Conservation (phyloP, 1,140 invertebrate genomes). For the Antheraea mylitta region DNA sequence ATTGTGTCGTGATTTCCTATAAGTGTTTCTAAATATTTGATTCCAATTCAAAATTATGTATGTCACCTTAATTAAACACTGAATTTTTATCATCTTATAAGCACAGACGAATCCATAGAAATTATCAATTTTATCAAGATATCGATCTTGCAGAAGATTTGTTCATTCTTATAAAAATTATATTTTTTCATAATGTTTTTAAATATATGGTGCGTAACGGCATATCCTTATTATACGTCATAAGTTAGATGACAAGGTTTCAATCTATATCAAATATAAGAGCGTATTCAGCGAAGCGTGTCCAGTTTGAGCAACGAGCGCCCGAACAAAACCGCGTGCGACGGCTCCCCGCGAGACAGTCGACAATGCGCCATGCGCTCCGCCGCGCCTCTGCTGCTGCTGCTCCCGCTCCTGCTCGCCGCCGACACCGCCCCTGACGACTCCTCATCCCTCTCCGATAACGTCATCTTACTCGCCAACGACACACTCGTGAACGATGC, state of each 20-base stretch:
- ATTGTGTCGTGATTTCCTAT: too few relatives aligned
- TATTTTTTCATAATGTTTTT: too few relatives aligned
- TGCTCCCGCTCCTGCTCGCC: slow-evolving; percentile 39
- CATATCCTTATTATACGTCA: neutral
- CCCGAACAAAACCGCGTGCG: slow-evolving; percentile 56
- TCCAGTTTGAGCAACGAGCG: slow-evolving; percentile 51
- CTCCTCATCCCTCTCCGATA: slow-evolving; percentile 5
- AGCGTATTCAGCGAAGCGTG: slow-evolving; percentile 38
- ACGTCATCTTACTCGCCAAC: slow-evolving; percentile 26
- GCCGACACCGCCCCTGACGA: slow-evolving; percentile 34
- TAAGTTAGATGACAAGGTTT: neutral
- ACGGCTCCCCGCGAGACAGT: slow-evolving; percentile 58
- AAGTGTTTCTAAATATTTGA: too few relatives aligned
- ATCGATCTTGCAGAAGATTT: too few relatives aligned
- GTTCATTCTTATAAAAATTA: too few relatives aligned
- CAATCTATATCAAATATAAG: neutral
- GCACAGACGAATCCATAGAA: too few relatives aligned
- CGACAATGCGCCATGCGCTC: slow-evolving; percentile 61
- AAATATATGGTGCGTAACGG: neutral
- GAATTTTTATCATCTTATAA: too few relatives aligned
- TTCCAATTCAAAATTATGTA: too few relatives aligned
- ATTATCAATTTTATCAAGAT: too few relatives aligned
- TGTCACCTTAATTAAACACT: too few relatives aligned
- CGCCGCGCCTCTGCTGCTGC: slow-evolving; percentile 43
- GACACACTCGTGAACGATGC: slow-evolving; percentile 28